phyloP scores from a whole-genome alignment of 2,797 vertebrate genomes.

The Vultur gryphus region DNA sequence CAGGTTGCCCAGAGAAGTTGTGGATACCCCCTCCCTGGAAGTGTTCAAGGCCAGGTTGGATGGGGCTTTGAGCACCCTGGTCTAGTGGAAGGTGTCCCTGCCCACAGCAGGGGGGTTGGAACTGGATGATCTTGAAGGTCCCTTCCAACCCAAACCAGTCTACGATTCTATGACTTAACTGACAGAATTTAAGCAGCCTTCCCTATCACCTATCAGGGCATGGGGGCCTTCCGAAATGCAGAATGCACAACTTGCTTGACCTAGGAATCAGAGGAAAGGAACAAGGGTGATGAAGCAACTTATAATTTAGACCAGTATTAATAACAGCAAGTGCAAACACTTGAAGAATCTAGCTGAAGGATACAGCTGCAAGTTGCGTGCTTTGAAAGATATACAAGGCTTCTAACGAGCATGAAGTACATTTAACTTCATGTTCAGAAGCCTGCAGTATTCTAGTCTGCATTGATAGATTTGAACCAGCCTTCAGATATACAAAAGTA shows the following conservation, averaged over 20 bases:
- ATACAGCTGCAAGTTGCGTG: neutral
- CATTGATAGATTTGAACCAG: too few relatives aligned
- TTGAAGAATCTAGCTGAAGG: neutral
- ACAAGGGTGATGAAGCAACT: neutral
- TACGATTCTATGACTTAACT: neutral
- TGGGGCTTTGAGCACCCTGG: too few relatives aligned
- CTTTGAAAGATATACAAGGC: neutral
- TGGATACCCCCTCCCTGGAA: too few relatives aligned
- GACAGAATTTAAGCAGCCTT: neutral
- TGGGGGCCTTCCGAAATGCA: neutral
- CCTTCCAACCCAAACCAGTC: too few relatives aligned
- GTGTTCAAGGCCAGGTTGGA: too few relatives aligned
- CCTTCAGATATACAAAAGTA: too few relatives aligned
- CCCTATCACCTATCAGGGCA: neutral
- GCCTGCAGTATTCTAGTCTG: accelerated
- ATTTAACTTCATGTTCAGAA: neutral
- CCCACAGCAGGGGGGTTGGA: too few relatives aligned
- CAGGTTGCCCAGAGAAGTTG: too few relatives aligned
- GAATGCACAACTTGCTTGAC: neutral
- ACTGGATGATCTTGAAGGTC: too few relatives aligned
- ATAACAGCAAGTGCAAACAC: neutral
- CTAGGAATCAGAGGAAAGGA: neutral
- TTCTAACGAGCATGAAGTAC: neutral
- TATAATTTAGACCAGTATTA: neutral
- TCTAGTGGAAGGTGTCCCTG: too few relatives aligned